Base-by-base conservation (phyloP, 2,888 invertebrate species). In the Pammene fasciana region DNA sequence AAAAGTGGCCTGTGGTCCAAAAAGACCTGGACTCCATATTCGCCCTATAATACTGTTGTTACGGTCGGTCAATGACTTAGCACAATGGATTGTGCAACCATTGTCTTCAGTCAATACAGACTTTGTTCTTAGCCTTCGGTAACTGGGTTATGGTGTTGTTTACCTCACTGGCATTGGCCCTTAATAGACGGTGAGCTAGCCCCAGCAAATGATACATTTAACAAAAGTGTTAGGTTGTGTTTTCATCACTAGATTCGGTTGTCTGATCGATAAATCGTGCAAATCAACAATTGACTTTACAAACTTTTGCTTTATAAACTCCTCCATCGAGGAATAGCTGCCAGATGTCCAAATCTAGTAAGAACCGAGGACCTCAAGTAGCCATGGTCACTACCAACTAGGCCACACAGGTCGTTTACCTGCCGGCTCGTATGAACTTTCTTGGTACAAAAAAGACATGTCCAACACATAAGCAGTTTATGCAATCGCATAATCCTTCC, bases 61-160 rank as follows among this genome's bases (percentile, higher is more conserved):
- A 60, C 65, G 57, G 68, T 45, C 16, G 57, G 43, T 59, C 68
- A 54, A 52, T 46, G 64, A 68, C 50, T 61, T 11, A 16, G 41
- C 48, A 64, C 68, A 68, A 57, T 50, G 57, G 34, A 16, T 67
- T 71, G 71, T 57, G 67, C 62, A 62, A 71, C 62, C 48, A 71
- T 71, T 71, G 71, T 71, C 57, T 71, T 55, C 48, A 67, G 45
- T 67, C 71, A 67, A 48, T 62, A 64, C 62, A 41, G 50, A 34
- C 46, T 67, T 67, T 61, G 64, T 68, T 68, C 64, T 68, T 57
- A 68, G 64, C 68, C 68, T 68, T 68, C 64, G 41, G 14, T 52
- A 68, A 68, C 57, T 68, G 64, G 68, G 68, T 64, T 68, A 64
- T 52, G 68, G 68, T 57, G 57, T 52, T 59, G 57, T 68, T 68